These are phyloP conservation scores for Adelphocoris suturalis DNA, from an alignment of 2,888 invertebrate species.

Conservation along the genomic window DNA sequence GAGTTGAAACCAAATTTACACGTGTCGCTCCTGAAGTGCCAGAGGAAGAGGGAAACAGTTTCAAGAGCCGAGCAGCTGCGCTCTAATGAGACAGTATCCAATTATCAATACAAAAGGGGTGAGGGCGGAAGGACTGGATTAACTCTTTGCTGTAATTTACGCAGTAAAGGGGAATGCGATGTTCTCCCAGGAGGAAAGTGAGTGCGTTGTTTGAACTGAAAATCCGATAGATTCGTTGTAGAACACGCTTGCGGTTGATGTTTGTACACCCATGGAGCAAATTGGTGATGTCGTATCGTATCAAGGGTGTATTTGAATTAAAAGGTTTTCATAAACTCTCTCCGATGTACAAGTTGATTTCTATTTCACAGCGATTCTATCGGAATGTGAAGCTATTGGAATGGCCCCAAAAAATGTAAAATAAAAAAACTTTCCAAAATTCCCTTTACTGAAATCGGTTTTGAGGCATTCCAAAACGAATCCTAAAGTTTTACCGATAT, in stretches of 20 bases:
- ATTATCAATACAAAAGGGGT: constrained; percentile 35
- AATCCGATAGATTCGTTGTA: background rate
- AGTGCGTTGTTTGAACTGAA: background rate
- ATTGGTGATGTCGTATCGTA: no score
- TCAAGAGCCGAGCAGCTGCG: background rate
- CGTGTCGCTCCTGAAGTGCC: background rate
- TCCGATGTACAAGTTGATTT: no score
- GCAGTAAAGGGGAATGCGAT: constrained; percentile 1
- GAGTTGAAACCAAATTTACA: constrained; percentile 12
- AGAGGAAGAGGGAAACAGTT: background rate
- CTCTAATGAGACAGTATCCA: constrained; percentile 42
- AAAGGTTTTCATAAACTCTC: no score
- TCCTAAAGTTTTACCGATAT: no score
- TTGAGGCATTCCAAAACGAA: no score
- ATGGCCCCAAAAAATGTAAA: no score
- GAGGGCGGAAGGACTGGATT: background rate
- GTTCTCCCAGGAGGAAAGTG: background rate
- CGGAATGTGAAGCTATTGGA: no score
- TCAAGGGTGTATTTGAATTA: no score
- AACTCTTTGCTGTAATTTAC: constrained; percentile 36
- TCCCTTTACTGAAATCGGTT: no score
- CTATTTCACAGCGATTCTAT: no score
- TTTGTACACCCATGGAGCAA: background rate
- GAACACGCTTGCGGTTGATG: background rate
- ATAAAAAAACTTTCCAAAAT: no score